Evolutionary conservation across 2,113 vertebrate species (phyloP), one percentile per base, ranked within the genome.

Genomic region (Burhinus bistriatus): DNA sequence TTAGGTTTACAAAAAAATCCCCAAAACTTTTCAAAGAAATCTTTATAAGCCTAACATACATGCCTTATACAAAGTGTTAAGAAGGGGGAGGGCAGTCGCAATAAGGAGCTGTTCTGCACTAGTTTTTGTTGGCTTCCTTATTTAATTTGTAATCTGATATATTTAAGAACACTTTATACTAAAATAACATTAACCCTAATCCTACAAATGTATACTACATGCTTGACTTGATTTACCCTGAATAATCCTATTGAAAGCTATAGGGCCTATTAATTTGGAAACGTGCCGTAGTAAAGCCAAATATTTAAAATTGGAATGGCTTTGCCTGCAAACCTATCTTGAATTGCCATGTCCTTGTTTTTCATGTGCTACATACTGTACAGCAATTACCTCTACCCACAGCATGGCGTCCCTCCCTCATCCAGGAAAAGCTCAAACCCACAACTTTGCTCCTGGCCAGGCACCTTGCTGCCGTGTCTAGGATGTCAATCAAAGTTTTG

Each of bases 91-190:
- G 12, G 8, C 19, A 68, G 52, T 13, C 27, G 55, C 73, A 76
- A 12, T 34, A 72, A 91, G n/a, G 36, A 86, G 15, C 44, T 87
- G 44, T 65, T 84, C 45, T 91, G 25, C 38, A 32, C 32, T 55
- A 36, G 54, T 44, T 87, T 91, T 85, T 91, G 34, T 57, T 87
- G 65, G 32, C 40, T 85, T 87, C 30, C 45, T 94, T 72, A 15
- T 65, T 92, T 95, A 85, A 84, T 94, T 89, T 97, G 77, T 84
- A 79, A 92, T 76, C 49, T 42, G 61, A 87, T 87, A 83, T 4
- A 15, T 70, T 93, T 91, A 82, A 94, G 70, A 94, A 69, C 61
- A 36, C 10, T 64, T 79, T 61, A 15, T 32, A 75, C 66, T 82
- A 78, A 92, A 95, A 68, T 49, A 84, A 79, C 44, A 29, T 89